phyloP scores from a whole-genome alignment of 2,797 vertebrate species.

The Trachurus trachurus region DNA sequence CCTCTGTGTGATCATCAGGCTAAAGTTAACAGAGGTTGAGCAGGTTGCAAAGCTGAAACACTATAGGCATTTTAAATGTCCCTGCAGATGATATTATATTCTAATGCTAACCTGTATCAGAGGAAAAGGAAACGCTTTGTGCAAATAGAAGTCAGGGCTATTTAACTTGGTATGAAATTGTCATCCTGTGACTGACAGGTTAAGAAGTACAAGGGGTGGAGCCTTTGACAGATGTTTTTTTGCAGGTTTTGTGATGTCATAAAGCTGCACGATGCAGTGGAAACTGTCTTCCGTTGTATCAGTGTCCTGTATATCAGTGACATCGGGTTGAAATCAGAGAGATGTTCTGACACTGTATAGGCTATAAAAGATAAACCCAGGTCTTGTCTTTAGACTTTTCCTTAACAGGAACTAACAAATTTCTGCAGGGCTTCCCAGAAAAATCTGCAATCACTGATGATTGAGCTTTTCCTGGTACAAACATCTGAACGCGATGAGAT shows the following conservation, averaged over 20 bases:
- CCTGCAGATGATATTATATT: background rate
- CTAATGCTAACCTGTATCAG: background rate
- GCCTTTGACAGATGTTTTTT: slow-evolving; percentile 12
- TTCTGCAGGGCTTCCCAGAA: background rate
- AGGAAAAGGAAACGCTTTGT: background rate
- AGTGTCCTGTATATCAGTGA: slow-evolving; percentile 16
- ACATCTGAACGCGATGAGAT: background rate
- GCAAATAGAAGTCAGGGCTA: background rate
- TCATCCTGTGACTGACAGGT: background rate
- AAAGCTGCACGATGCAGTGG: slow-evolving; percentile 39
- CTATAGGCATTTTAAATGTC: background rate
- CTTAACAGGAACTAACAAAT: slow-evolving; percentile 21
- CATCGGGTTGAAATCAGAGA: slow-evolving; percentile 27
- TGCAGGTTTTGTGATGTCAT: slow-evolving; percentile 19
- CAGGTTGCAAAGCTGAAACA: no score
- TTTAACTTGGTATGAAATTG: background rate
- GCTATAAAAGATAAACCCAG: no score
- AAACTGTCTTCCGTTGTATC: slow-evolving; percentile 48
- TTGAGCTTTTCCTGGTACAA: background rate
- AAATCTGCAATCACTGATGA: background rate
- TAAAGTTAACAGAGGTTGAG: no score
- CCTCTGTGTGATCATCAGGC: background rate
- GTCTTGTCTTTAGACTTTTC: background rate
- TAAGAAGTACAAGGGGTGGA: background rate
- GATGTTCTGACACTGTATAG: background rate